These are phyloP conservation scores for Nanorana parkeri DNA, from an alignment of 2,113 vertebrate species.

Conservation along the genomic window DNA sequence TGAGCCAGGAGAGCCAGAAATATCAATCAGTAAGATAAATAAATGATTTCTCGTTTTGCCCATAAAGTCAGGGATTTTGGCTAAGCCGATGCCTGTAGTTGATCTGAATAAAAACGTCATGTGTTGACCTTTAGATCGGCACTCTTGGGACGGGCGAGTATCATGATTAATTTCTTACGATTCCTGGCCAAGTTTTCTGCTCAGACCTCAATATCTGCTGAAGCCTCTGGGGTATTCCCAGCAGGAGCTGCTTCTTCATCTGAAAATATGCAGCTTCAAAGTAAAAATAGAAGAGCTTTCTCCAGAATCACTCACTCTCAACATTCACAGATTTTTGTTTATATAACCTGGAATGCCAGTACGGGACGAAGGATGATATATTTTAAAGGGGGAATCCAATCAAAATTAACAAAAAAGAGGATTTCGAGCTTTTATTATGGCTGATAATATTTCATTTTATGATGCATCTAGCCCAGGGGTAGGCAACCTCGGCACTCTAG, in stretches of 20 bases:
- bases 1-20: slow-evolving; percentile 19
- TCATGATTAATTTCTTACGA: slow-evolving; percentile 57
- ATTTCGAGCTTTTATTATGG: no score
- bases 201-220: slow-evolving; percentile 55
- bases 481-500: no score
- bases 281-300: slow-evolving; percentile 32
- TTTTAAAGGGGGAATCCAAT: no score
- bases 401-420: no score
- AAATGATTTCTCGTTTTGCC: slow-evolving; percentile 35
- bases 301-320: background rate
- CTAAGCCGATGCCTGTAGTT: slow-evolving; percentile 53
- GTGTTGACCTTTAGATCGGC: slow-evolving; percentile 53
- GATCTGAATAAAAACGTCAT: slow-evolving; percentile 57
- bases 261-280: slow-evolving; percentile 57
- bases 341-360: no score
- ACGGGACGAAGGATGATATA: no score
- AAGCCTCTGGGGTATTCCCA: slow-evolving; percentile 53
- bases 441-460: no score
- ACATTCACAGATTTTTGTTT: background rate
- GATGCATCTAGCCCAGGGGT: no score
- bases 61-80: slow-evolving; percentile 51
- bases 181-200: slow-evolving; percentile 54
- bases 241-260: slow-evolving; percentile 46
- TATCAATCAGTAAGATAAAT: slow-evolving; percentile 38
- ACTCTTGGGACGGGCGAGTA: slow-evolving; percentile 48